A percentile compares a stretch with the other conserved stretches of the same genome.
Conservation (phyloP, 1,140 invertebrate species). For the Temnothorax nylanderi region DNA sequence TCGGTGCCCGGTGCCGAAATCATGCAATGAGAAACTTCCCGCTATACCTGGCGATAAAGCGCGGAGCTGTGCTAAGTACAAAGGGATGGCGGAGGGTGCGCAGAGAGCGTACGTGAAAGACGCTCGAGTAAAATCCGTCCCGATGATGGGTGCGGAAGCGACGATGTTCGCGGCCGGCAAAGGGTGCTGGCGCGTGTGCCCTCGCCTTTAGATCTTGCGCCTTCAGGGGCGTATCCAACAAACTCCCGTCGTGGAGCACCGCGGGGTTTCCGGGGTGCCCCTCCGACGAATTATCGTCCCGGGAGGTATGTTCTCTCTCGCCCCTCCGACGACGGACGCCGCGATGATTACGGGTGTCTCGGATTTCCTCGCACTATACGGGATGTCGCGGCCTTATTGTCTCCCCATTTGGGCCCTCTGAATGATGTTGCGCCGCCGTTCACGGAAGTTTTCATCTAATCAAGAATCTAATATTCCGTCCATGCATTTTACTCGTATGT, state of each 20-base stretch:
- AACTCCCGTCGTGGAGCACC: conserved; percentile 78
- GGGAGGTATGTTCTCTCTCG: conserved; percentile 64
- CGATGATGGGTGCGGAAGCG: conserved; percentile 65
- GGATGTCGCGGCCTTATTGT: conserved; percentile 70
- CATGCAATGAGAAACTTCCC: conserved; percentile 62
- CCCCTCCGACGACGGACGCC: conserved; percentile 45
- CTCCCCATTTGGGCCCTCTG: conserved; percentile 32
- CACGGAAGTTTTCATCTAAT: conserved; percentile 1
- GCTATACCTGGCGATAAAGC: conserved; percentile 58
- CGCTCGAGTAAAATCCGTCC: conserved; percentile 61
- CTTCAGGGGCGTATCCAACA: conserved; percentile 81
- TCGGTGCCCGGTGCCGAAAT: conserved; percentile 46
- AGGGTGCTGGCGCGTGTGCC: conserved; percentile 71
- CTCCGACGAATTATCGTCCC: conserved; percentile 78
- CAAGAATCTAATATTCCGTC: conserved; percentile 22
- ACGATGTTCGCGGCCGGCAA: conserved; percentile 65
- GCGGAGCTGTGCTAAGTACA: conserved; percentile 33
- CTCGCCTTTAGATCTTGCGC: conserved; percentile 75
- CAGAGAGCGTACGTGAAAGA: conserved; percentile 52
- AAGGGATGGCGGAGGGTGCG: conserved; percentile 56
- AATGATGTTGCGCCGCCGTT: conserved; percentile 69
- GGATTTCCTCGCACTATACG: conserved; percentile 82
- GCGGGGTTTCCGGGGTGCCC: conserved; percentile 77
- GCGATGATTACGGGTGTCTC: conserved; percentile 82
- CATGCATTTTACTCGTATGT: neutral